phyloP scores from a whole-genome alignment of 2,888 invertebrate genomes.

The Arenicola marina region DNA sequence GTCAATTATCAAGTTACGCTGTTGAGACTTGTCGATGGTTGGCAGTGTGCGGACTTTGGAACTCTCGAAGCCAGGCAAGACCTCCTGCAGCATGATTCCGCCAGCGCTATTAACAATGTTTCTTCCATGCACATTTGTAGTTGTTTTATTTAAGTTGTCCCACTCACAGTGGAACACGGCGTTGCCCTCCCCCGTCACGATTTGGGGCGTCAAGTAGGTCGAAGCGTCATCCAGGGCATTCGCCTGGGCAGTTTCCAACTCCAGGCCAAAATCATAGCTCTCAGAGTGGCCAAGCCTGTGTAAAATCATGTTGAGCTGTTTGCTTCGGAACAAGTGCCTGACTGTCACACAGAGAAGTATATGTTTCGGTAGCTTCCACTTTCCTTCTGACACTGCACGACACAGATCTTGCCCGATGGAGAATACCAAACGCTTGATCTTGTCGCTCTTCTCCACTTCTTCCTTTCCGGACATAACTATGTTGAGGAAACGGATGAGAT shows the following conservation, averaged over 20 bases:
- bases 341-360: slow-evolving; percentile 1
- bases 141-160: slow-evolving; percentile 36
- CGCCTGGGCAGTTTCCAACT: slow-evolving; percentile 28
- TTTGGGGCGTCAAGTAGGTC: slow-evolving; percentile 29
- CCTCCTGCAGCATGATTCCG: slow-evolving; percentile 40
- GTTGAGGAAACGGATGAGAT: too few species aligned
- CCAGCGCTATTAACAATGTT: slow-evolving; percentile 36
- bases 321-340: slow-evolving; percentile 7
- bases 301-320: not conserved
- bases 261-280: slow-evolving; percentile 11
- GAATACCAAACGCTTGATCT: too few species aligned
- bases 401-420: too few species aligned
- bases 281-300: slow-evolving; percentile 1
- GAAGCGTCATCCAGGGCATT: slow-evolving; percentile 29
- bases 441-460: too few species aligned
- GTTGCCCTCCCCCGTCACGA: slow-evolving; percentile 22
- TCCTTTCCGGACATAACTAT: too few species aligned
- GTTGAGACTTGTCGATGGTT: too few species aligned
- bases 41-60: too few species aligned
- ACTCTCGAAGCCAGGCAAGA: too few species aligned
- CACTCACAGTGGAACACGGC: slow-evolving; percentile 39
- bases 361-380: slow-evolving; percentile 14
- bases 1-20: too few species aligned
- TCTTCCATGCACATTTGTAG: slow-evolving; percentile 29
- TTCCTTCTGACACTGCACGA: not conserved